Evolutionary conservation across 2,113 vertebrate species (phyloP), one percentile per base, ranked within the genome.

Genomic region (Burhinus oedicnemus): DNA sequence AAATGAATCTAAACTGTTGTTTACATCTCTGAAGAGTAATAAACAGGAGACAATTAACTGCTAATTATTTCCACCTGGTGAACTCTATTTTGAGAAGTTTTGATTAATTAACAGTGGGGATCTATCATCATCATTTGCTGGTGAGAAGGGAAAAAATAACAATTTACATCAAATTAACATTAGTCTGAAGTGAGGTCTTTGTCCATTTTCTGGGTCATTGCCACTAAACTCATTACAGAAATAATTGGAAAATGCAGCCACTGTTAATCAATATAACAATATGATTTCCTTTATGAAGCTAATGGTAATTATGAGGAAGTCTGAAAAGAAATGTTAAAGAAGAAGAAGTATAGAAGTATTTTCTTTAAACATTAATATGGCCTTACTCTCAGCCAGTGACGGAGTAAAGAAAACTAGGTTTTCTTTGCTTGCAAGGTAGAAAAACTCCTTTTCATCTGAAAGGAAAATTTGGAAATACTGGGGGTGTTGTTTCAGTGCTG

Each of bases 41-140:
- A 98, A 98, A 97, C 96, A 97, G 87, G 58, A 97, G 86, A 98
- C 97, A 98, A 98, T 98, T 98, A 98, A 79, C 89, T 54, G 78
- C 57, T 98, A 98, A 98, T 98, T 98, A 97, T 98, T 98, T 98
- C 97, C 97, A 98, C 98, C 98, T 98, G 97, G 91, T 97, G 89
- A 98, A 97, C 93, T 97, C 96, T 97, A 95, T 98, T 97, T 98
- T 98, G 95, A 97, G 94, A 92, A 18, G 45, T 96, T 97, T 98
- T 98, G 97, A 98, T 98, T 98, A 98, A 98, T 98, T 98, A 98
- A 96, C 80, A 95, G 69, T 89, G 80, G 96, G 95, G 82, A 97
- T 95, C 92, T 98, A 95, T 97, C 92, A 97, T 96, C 89, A 97
- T 97, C 97, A 97, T 90, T 95, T 97, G 49, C 70, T 89, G n/a